Evolutionary conservation across 2,113 vertebrate genomes (phyloP), one percentile per base, ranked within the genome.

Genomic region (Nicator chloris): DNA sequence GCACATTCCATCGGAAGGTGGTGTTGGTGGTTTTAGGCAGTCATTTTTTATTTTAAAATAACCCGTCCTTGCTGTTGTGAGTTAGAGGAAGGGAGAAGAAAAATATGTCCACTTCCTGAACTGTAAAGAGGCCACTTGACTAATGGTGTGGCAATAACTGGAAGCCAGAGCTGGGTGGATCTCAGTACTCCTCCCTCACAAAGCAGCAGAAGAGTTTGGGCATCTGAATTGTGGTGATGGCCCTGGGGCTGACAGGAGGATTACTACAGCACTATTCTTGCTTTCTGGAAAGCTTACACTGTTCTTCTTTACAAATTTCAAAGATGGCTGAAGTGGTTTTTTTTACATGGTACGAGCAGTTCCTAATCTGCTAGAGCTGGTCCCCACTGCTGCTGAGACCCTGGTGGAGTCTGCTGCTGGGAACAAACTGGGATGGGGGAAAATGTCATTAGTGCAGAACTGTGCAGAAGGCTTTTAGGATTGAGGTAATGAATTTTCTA

Each of bases 211-310:
- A 40, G 1, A 1, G 37, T 82, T 92, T 89, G 89, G 81, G 87
- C 49, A 63, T 87, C 73, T 76, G 45, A 82, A 64, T 39, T 72
- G 89, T 87, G 88, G 15, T 7, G 5, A 68, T 72, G 65, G 70
- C 84, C 77, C 33, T 51, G 13, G 72, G 47, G 37, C 88, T 91
- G 80, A 78, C 57, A 76, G 57, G 77, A 84, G 86, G 89, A 76
- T 93, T 88, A 91, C 71, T 73, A 40, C 26, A 61, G 72, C 60
- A 75, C 84, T 93, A 47, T 88, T 90, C 72, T 79, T 9, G 4
- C 89, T 93, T 92, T 91, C 65, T 92, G 53, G 78, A 89, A 91
- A 84, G 89, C 49, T 76, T 82, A 53, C 37, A 21, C 83, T 49
- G 53, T 92, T 68, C 53, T 88, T n/a, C n/a, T n/a, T n/a, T 82